These are phyloP conservation scores for Yponomeuta evonymella DNA, from an alignment of 2,888 invertebrate species.

Conservation along the genomic window DNA sequence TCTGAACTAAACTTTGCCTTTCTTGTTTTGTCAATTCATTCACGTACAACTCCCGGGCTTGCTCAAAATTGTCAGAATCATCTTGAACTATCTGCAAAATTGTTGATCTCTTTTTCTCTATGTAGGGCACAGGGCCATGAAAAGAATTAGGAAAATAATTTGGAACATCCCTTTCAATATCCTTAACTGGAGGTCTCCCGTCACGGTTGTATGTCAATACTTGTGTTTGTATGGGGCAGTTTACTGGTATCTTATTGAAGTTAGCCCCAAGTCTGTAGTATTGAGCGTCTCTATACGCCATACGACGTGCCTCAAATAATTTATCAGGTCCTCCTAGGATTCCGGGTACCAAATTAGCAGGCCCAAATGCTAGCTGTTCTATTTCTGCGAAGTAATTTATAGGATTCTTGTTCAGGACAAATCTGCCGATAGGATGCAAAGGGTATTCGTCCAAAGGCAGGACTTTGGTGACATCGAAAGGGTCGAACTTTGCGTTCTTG, in stretches of 20 bases:
- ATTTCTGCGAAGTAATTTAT: constrained; percentile 93
- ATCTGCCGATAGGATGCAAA: constrained; percentile 86
- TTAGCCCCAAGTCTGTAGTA: constrained; percentile 89
- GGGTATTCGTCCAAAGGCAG: constrained; percentile 88
- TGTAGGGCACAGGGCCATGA: constrained; percentile 83
- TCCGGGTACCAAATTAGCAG: constrained; percentile 91
- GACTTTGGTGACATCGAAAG: constrained; percentile 92
- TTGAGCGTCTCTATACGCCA: constrained; percentile 93
- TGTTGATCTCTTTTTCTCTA: constrained; percentile 70
- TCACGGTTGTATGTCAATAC: constrained; percentile 89
- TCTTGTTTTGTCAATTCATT: constrained; percentile 86
- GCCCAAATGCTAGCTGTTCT: constrained; percentile 92
- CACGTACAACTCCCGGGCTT: constrained; percentile 86
- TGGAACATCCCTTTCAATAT: constrained; percentile 90
- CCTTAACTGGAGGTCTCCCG: constrained; percentile 83
- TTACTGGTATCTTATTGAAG: constrained; percentile 92
- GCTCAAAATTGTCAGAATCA: constrained; percentile 91
- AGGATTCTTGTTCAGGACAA: constrained; percentile 90
- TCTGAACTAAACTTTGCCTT: constrained; percentile 82
- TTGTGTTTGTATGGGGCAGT: constrained; percentile 86
- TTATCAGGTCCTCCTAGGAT: constrained; percentile 93
- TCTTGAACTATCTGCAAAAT: constrained; percentile 78
- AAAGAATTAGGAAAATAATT: constrained; percentile 98
- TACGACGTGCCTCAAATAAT: constrained; percentile 88
- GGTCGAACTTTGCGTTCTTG: constrained; percentile 84